Percentiles rank a stretch among this genome's conserved stretches.
Conservation (phyloP, 2,797 vertebrate species). For the Oceanodroma leucorhoa region DNA sequence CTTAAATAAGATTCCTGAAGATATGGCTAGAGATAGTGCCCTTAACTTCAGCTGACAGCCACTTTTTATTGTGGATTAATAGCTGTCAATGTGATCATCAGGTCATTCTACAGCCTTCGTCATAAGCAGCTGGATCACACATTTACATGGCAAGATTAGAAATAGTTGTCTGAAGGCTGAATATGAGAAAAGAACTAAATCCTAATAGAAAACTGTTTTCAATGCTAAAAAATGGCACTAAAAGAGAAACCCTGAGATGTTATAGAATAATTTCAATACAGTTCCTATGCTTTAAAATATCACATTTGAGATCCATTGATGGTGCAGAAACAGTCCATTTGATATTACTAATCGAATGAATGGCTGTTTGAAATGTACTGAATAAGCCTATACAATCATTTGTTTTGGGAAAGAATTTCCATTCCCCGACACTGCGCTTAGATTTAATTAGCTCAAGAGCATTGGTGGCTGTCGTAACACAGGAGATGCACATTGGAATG, state of each 20-base stretch:
- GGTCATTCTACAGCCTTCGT: not conserved
- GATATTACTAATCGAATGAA: not conserved
- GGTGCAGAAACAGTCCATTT: not conserved
- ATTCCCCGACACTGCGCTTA: not conserved
- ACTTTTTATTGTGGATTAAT: not conserved
- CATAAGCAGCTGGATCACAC: not conserved
- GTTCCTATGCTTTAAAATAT: not conserved
- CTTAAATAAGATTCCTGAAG: not conserved
- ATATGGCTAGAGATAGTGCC: not conserved
- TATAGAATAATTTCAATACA: not conserved
- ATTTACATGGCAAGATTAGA: not conserved
- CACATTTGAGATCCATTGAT: not conserved
- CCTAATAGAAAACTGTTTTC: not conserved
- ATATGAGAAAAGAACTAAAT: not conserved
- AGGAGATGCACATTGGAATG: accelerated
- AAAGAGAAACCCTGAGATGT: not conserved
- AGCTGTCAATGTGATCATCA: not conserved
- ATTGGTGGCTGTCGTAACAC: not conserved
- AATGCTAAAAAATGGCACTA: not conserved
- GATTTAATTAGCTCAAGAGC: not conserved
- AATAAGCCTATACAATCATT: not conserved
- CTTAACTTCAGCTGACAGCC: not conserved
- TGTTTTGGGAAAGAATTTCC: not conserved
- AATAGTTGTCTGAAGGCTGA: not conserved
- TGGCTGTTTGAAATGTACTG: not conserved